Base-by-base conservation (phyloP, 92 coral and sea anemone genomes). In the Siderastrea siderea region DNA sequence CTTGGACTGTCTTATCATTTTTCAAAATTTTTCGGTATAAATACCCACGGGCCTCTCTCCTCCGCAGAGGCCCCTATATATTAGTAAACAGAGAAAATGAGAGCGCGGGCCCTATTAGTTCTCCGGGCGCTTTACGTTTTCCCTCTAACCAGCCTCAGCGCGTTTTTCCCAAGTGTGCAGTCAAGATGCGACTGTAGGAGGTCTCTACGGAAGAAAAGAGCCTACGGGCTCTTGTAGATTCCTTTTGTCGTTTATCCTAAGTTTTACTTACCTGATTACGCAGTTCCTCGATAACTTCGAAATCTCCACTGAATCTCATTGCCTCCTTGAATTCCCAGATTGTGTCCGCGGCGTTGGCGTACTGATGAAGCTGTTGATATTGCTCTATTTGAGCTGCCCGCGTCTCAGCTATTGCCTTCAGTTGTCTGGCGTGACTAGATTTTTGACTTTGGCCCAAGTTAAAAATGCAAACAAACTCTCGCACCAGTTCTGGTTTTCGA, bases 261-360 rank as follows among this genome's bases (percentile, higher is more conserved):
- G 47, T 3, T 68, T 68, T 47, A 71, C 86, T 80, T 67, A 93
- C 96, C 89, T 93, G 96, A 19, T 90, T 52, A 47, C 78, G 49
- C 45, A 93, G 73, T 45, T 86, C 91, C 68, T 91, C 94, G 10
- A 96, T 78, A 57, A 80, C 85, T 46, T 61, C 64, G 89, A 96
- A 96, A 83, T 96, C 94, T 54, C 99, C 99, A 17, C 62, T 71
- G 5, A 96, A 82, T 45, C 88, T 84, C 91, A 96, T 77, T 50
- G 91, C 89, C 43, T 94, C 68, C 87, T 87, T 91, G 74, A 96
- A 93, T 4, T 94, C 78, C 88, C 90, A 84, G 77, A 96, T 88
- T 12, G 92, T 88, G 48, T 82, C 83, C 52, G 96, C 93, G 5
- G 99, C 94, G 48, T 48, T 75, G 15, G 82, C 78, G 58, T 85